Base-by-base conservation (phyloP, 2,113 vertebrate species). In the Burhinus oedicnemus region DNA sequence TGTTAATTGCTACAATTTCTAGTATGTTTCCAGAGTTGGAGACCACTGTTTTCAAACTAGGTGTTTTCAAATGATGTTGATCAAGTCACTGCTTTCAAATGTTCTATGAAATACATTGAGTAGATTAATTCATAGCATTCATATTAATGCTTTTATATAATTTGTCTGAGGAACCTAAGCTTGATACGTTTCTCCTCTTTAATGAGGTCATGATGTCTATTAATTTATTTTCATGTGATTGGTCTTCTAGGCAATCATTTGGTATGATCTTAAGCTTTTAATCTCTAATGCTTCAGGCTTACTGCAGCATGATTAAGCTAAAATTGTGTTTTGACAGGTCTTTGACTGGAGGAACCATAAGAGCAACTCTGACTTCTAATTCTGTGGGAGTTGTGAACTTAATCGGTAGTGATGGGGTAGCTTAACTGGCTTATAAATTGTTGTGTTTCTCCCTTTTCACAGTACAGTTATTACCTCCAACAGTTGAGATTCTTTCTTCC, bases 271-370 rank as follows among this genome's bases (percentile, higher is more conserved):
- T 92, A 87, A 92, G 51, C 77, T 76, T 84, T 77, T 93, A 85
- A 79, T 89, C 86, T 93, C 55, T 66, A 88, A 47, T 64, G 60
- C 77, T 87, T 40, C 34, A 68, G 60, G 71, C 62, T 89, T 87
- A 51, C 89, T 94, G 83, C 84, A 64, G 60, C 52, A 40, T 82
- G 80, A 91, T 94, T 92, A 84, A 92, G 83, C 86, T 90, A 75
- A 95, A 94, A 92, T 89, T 70, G 68, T 87, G 49, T 89, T 95
- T 69, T 95, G 83, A 65, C n/a, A 72, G 34, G 18, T 85, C 70
- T 94, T 4, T 65, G 52, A 58, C 54, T 45, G 62, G 61, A 79
- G n/a, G 14, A 55, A 36, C 74, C 27, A 0, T 68, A 51, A 60
- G 22, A 83, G 55, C 45, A 93, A 4, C 68, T 78, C 71, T 62